Base-by-base conservation (phyloP, 2,113 vertebrate genomes). In the Budorcas taxicolor region DNA sequence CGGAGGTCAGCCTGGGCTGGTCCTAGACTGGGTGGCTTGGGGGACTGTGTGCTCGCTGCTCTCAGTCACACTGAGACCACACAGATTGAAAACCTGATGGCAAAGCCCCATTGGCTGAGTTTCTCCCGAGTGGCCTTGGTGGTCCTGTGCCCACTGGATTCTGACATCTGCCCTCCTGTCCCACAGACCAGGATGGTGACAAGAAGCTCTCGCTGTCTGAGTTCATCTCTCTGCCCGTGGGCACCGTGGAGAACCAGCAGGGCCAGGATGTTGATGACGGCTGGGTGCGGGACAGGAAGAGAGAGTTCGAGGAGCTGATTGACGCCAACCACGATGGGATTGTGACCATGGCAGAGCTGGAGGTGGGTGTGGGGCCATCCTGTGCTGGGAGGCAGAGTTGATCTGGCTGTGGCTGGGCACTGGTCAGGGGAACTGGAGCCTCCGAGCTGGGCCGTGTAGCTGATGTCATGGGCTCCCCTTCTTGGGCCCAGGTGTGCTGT, bases 171-270 rank as follows among this genome's bases (percentile, higher is more conserved):
- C 36, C 47, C 25, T 50, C 6, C 15, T 2, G 14, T 45, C 74
- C 45, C 23, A 2, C 88, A 99, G 99, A 99, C 98, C 99, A 99
- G 98, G 99, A 99, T 0, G 99, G 99, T 0, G 99, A 99, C 96
- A 99, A 99, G 98, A 99, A 99, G 33, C 99, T 99, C 58, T 99
- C 99, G 0, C 98, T 99, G 64, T 99, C 99, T 0, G 99, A 99
- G 98, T 99, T 99, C 98, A 99, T 99, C 90, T 99, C 99, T 0
- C 80, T 99, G 15, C 99, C 99, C 0, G 99, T 99, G 96, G 99
- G 99, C 60, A 99, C 99, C 0, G 99, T 99, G 62, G 99, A 99
- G 98, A 99, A 99, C 97, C 99, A 99, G 98, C 99, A 99, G 92
- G 99, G 99, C 0, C 99, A 99, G 97, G 99, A 99, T 92, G 99